Percentiles rank a stretch among this genome's conserved stretches.
Evolutionary conservation across 2,113 vertebrate species (phyloP).

Genomic region (Ochotona princeps): DNA sequence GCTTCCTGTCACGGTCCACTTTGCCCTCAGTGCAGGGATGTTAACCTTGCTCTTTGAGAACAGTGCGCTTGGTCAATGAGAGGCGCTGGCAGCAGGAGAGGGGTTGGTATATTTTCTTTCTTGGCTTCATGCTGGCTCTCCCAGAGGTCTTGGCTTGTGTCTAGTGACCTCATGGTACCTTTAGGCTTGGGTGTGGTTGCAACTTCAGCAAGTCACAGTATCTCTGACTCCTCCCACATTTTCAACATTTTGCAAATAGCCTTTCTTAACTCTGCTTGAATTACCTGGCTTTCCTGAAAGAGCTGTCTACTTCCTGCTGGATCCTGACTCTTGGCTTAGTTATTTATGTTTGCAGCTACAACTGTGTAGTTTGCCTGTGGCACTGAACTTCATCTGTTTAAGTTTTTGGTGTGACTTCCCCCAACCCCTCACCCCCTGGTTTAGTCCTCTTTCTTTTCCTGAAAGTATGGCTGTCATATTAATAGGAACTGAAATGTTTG

Average conservation of each 20-base stretch:
- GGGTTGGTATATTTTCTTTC: background rate
- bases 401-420: background rate
- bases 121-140: background rate
- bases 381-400: background rate
- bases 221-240: background rate
- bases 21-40: background rate
- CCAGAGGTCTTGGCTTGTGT: background rate
- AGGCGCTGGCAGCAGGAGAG: background rate
- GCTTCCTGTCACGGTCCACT: background rate
- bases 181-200: background rate
- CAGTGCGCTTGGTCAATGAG: background rate
- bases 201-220: background rate
- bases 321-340: background rate
- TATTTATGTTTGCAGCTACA: background rate
- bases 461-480: background rate
- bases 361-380: background rate
- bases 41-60: background rate
- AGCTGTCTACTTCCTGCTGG: background rate
- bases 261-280: constrained; percentile 6
- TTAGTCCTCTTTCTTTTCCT: background rate
- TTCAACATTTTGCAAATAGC: background rate
- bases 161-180: background rate
- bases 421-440: background rate
- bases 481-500: background rate
- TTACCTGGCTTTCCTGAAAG: background rate